Percentiles rank a stretch among this genome's conserved stretches.
phyloP scores from a whole-genome alignment of 2,113 vertebrate species.

The Boleophthalmus pectinirostris region DNA sequence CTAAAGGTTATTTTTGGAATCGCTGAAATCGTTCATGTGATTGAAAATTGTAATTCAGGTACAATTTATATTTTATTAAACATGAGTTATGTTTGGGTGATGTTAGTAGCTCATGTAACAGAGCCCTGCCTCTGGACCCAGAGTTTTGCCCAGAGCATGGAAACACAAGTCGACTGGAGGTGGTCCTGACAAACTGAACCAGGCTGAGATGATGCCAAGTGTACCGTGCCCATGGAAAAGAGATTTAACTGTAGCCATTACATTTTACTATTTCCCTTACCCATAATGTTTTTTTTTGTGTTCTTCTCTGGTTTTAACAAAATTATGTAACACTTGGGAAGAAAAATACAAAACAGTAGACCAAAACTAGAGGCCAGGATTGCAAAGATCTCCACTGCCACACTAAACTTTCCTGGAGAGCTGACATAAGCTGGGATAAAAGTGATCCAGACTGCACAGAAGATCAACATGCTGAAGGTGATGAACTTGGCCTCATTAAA shows the following conservation, averaged over 20 bases:
- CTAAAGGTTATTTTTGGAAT: too few species aligned
- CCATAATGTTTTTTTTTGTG: conserved; percentile 71
- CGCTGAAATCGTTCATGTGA: too few species aligned
- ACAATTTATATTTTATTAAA: too few species aligned
- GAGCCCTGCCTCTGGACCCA: too few species aligned
- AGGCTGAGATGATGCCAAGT: too few species aligned
- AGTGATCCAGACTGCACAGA: conserved; percentile 77
- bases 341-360: conserved; percentile 72
- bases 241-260: neutral
- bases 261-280: neutral
- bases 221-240: too few species aligned
- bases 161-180: too few species aligned
- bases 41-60: too few species aligned
- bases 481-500: conserved; percentile 81
- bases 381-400: conserved; percentile 80
- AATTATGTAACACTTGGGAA: conserved; percentile 76
- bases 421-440: conserved; percentile 81
- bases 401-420: conserved; percentile 78
- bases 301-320: conserved; percentile 75
- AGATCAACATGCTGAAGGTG: conserved; percentile 80
- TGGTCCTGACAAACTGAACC: neutral
- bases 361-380: conserved; percentile 78
- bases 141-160: too few species aligned
- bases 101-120: too few species aligned
- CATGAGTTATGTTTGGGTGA: too few species aligned